A percentile compares a stretch with the other conserved stretches of the same genome.
phyloP scores from a whole-genome alignment of 64 coral and sea anemone genomes.

The Orbicella faveolata region DNA sequence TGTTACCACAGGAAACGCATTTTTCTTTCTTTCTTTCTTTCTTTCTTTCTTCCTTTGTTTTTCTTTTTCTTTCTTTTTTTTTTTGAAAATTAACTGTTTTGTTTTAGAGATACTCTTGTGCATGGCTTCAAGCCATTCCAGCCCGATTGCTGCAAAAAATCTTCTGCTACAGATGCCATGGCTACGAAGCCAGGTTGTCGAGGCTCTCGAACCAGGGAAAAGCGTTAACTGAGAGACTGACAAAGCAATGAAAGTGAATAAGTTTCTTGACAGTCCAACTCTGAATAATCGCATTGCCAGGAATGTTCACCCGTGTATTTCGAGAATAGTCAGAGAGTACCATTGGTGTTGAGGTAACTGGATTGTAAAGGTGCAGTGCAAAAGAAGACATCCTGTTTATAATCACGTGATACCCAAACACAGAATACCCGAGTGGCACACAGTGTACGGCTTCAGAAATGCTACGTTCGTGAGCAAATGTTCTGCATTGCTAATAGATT shows the following conservation, averaged over 20 bases:
- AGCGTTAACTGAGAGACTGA: not conserved
- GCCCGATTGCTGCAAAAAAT: not conserved
- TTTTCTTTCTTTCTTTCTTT: too few relatives aligned
- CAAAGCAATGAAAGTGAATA: not conserved
- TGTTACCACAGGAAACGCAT: too few relatives aligned
- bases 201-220: not conserved
- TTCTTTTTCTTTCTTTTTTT: too few relatives aligned
- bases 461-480: not conserved
- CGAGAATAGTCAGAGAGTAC: not conserved
- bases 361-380: not conserved
- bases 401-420: not conserved
- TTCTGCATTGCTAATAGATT: not conserved
- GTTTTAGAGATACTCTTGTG: not conserved
- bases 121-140: not conserved
- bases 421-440: not conserved
- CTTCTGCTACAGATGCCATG: not conserved
- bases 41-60: too few relatives aligned
- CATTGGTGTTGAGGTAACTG: not conserved
- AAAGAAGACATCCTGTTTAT: not conserved
- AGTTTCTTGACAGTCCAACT: too few relatives aligned
- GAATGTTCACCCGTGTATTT: not conserved
- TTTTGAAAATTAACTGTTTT: not conserved
- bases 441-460: not conserved
- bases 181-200: not conserved
- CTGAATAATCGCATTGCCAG: conserved; percentile 6